These are phyloP conservation scores for Meiosimyza decipiens DNA, from an alignment of 2,888 invertebrate genomes.

Conservation along the genomic window DNA sequence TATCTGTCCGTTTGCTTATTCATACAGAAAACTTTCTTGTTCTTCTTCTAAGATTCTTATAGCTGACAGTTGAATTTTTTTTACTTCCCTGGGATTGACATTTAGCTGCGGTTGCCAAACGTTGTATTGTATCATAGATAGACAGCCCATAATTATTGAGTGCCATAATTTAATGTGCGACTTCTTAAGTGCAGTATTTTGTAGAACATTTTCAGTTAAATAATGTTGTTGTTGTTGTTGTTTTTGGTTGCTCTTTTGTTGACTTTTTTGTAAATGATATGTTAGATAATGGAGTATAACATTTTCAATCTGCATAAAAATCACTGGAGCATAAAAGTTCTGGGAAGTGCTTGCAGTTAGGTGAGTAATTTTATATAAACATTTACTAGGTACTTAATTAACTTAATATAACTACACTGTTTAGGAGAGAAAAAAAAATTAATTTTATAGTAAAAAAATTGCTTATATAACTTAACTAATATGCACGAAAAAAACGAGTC, in stretches of 20 bases:
- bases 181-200: no score
- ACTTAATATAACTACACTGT: no score
- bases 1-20: neutral
- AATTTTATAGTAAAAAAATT: no score
- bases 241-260: no score
- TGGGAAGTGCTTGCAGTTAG: neutral
- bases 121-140: neutral
- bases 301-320: neutral
- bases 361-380: neutral
- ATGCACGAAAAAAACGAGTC: no score
- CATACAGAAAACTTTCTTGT: neutral
- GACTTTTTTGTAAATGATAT: neutral
- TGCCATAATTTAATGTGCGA: slow-evolving; percentile 1
- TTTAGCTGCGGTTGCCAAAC: neutral
- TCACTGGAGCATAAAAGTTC: slow-evolving; percentile 9
- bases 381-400: neutral
- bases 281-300: no score
- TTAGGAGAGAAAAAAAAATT: no score
- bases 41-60: neutral
- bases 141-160: slow-evolving; percentile 20
- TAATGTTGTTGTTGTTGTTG: neutral
- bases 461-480: no score
- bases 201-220: neutral
- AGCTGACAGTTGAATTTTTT: neutral
- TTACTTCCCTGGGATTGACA: neutral